Percentiles rank a stretch among this genome's conserved stretches.
Evolutionary conservation across 1,140 invertebrate species (phyloP).

Genomic region (Thalassaphorura encarpata): DNA sequence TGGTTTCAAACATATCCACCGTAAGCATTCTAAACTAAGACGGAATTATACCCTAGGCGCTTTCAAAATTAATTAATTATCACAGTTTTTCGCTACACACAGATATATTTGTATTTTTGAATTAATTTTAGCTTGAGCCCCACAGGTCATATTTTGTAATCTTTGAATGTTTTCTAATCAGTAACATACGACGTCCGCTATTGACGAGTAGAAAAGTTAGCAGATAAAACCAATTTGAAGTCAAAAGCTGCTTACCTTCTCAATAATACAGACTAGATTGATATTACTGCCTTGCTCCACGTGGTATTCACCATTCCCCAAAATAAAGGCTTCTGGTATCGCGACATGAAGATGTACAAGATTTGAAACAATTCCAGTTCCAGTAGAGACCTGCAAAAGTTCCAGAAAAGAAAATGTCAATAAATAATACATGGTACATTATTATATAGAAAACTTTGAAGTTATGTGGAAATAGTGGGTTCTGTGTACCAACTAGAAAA

Average conservation of each 20-base stretch:
- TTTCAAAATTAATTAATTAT: background rate
- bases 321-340: constrained; percentile 36
- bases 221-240: no score
- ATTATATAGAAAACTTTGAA: no score
- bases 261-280: constrained; percentile 37
- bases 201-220: background rate
- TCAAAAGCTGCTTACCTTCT: constrained; percentile 34
- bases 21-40: no score
- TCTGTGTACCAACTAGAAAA: no score
- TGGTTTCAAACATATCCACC: no score
- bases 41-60: no score
- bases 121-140: background rate
- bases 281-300: constrained; percentile 37
- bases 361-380: constrained; percentile 36
- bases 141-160: background rate
- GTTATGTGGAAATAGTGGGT: no score
- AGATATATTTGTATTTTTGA: background rate
- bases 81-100: background rate
- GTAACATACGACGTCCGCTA: background rate
- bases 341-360: constrained; percentile 37
- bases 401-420: background rate
- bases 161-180: background rate
- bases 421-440: no score
- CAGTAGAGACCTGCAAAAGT: constrained; percentile 35
- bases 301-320: constrained; percentile 37